Evolutionary conservation across 2,113 vertebrate genomes (phyloP).

Genomic region (Nibea albiflora): DNA sequence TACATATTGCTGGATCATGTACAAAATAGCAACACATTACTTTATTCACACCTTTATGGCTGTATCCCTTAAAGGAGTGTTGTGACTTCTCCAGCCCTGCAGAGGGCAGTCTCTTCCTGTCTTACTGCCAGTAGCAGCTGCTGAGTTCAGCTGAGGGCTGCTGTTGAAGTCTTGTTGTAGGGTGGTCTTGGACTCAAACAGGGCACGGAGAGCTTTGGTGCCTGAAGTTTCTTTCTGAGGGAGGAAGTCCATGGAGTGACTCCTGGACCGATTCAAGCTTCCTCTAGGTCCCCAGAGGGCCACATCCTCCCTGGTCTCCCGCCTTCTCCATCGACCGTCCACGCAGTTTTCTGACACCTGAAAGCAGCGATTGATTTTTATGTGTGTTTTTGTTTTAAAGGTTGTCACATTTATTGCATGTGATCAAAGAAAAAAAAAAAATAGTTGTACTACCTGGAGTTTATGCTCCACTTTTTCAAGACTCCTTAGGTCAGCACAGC

Average conservation of each 20-base stretch:
- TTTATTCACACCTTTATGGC: conserved; percentile 58
- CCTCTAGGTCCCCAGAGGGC: conserved; percentile 6
- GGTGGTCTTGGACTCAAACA: conserved; percentile 80
- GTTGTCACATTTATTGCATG: neutral
- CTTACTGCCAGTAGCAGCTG: neutral
- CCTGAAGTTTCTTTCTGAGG: conserved; percentile 43
- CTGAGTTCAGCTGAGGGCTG: conserved; percentile 39
- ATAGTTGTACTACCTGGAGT: conserved; percentile 73
- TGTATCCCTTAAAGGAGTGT: conserved; percentile 28
- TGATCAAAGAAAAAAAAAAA: neutral
- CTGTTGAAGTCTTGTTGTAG: conserved; percentile 54
- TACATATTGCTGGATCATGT: neutral
- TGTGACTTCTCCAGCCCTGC: conserved; percentile 54
- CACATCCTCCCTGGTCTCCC: conserved; percentile 20
- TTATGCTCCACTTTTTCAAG: conserved; percentile 56
- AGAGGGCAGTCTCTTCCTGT: conserved; percentile 52
- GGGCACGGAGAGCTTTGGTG: conserved; percentile 69
- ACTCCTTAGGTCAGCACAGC: conserved; percentile 73
- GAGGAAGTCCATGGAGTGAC: conserved; percentile 77
- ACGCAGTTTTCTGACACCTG: conserved; percentile 53
- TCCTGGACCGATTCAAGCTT: conserved; percentile 50
- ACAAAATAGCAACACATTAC: neutral
- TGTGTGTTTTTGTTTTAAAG: neutral
- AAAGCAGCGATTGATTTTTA: neutral
- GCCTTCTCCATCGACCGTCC: conserved; percentile 46